A percentile compares a stretch with the other conserved stretches of the same genome.
Conservation (phyloP, 2,797 vertebrate species). For the Ctenopoma multispine region DNA sequence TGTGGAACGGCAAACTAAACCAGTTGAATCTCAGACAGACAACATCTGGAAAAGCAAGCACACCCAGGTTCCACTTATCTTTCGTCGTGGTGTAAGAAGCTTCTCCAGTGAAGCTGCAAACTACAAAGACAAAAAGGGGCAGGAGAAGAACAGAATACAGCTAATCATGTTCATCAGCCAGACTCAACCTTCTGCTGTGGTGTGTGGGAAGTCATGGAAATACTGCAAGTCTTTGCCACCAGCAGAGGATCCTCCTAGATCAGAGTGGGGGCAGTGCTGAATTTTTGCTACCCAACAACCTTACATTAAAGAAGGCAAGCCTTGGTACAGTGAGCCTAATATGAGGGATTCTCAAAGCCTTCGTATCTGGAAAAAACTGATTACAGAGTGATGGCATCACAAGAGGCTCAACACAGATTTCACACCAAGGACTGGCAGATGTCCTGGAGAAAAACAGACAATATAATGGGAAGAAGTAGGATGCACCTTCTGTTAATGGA, state of each 20-base stretch:
- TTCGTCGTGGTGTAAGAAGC: background rate
- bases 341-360: constrained; percentile 22
- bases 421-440: constrained; percentile 60
- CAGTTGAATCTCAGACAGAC: constrained; percentile 21
- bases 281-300: constrained; percentile 72
- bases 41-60: constrained; percentile 51
- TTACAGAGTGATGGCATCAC: constrained; percentile 31
- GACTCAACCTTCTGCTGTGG: constrained; percentile 60
- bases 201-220: constrained; percentile 78
- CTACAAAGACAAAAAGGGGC: constrained; percentile 39
- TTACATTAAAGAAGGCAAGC: constrained; percentile 47
- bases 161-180: constrained; percentile 54
- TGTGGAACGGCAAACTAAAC: constrained; percentile 56
- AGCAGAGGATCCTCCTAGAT: constrained; percentile 23
- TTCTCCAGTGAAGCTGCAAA: constrained; percentile 1
- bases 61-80: constrained; percentile 2
- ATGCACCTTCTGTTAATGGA: constrained; percentile 4
- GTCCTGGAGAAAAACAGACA: constrained; percentile 68
- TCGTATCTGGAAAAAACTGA: constrained; percentile 58
- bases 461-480: constrained; percentile 14
- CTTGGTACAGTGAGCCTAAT: constrained; percentile 60
- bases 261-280: constrained; percentile 74
- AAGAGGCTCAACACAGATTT: constrained; percentile 37
- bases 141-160: constrained; percentile 41
- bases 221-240: constrained; percentile 62